A percentile compares a stretch with the other conserved stretches of the same genome.
Conservation (phyloP, 1,140 invertebrate species). For the Conus betulinus region DNA sequence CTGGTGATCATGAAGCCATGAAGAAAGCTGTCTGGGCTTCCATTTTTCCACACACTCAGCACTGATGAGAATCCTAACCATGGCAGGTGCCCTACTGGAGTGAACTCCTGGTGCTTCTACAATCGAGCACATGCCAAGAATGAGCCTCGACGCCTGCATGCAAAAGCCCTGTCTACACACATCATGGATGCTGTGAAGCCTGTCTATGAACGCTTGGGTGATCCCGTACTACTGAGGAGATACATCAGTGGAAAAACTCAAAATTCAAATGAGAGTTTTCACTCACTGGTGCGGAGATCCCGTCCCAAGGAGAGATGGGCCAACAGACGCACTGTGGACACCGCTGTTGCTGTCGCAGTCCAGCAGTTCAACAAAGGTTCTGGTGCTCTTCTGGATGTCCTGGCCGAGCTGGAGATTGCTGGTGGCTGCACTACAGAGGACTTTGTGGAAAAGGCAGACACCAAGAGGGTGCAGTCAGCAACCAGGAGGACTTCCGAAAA, state of each 20-base stretch:
- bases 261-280: slow-evolving; percentile 33
- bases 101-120: slow-evolving; percentile 28
- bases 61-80: slow-evolving; percentile 29
- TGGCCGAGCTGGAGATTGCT: not conserved
- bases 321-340: not conserved
- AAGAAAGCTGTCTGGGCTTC: slow-evolving; percentile 19
- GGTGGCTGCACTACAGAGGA: no score
- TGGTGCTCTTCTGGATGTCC: not conserved
- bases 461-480: no score
- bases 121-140: not conserved
- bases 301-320: slow-evolving; percentile 18
- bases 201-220: not conserved
- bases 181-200: not conserved
- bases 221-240: not conserved
- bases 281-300: slow-evolving; percentile 14
- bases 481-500: no score
- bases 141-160: not conserved
- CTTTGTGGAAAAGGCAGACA: no score
- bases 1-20: slow-evolving; percentile 25
- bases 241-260: slow-evolving; percentile 14
- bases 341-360: slow-evolving; percentile 9
- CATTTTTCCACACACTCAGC: slow-evolving; percentile 23
- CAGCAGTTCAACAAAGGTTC: slow-evolving; percentile 33
- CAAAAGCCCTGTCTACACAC: not conserved
- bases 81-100: slow-evolving; percentile 16